These are phyloP conservation scores for Orthosia incerta DNA, from an alignment of 2,888 invertebrate species.

Conservation along the genomic window DNA sequence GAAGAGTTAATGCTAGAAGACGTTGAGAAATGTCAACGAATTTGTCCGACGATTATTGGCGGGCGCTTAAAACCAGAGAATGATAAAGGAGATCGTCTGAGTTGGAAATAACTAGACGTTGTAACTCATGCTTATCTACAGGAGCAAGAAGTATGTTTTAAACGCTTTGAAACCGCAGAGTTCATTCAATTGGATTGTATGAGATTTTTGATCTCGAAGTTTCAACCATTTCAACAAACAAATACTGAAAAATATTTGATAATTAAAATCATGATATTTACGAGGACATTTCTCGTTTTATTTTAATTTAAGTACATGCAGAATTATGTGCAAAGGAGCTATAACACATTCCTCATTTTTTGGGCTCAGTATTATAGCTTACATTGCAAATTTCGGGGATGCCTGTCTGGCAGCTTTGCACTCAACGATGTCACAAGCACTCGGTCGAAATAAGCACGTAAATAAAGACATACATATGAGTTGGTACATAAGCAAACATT, in stretches of 20 bases:
- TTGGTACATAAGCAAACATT: slow-evolving; percentile 15
- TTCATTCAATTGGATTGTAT: background rate
- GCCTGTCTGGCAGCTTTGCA: slow-evolving; percentile 16
- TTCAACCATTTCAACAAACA: background rate
- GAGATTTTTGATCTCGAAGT: background rate
- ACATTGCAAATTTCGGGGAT: slow-evolving; percentile 34
- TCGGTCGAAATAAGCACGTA: slow-evolving; percentile 35
- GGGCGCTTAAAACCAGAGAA: slow-evolving; percentile 1
- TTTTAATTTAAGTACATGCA: background rate
- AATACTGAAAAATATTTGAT: too few species aligned
- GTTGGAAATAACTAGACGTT: background rate
- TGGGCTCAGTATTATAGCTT: slow-evolving; percentile 5
- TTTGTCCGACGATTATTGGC: slow-evolving; percentile 40
- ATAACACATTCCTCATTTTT: slow-evolving; percentile 3
- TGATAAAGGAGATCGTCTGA: slow-evolving; percentile 14
- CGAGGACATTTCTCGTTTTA: background rate
- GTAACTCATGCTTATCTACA: slow-evolving; percentile 6
- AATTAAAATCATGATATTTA: too few species aligned
- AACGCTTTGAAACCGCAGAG: background rate
- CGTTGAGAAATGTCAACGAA: slow-evolving; percentile 42
- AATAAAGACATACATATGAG: slow-evolving; percentile 15
- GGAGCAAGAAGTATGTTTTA: background rate
- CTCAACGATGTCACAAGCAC: slow-evolving; percentile 23
- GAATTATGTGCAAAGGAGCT: slow-evolving; percentile 1
- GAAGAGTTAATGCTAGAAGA: slow-evolving; percentile 44